A percentile compares a stretch with the other conserved stretches of the same genome.
Evolutionary conservation across 2,113 vertebrate genomes (phyloP).

Genomic region (Heloderma charlesbogerti): DNA sequence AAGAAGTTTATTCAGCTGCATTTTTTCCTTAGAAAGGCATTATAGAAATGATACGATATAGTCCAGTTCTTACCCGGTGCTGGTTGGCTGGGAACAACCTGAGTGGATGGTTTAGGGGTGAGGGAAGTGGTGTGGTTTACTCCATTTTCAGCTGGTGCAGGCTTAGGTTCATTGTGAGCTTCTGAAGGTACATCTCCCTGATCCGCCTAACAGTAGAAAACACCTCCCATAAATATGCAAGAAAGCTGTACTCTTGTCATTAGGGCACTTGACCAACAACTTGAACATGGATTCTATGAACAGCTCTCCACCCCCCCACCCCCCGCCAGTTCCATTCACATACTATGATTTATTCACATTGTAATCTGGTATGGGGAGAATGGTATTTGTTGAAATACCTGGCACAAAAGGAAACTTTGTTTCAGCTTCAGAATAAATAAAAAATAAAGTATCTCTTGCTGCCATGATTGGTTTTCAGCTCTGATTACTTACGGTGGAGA

Average conservation of each 20-base stretch:
- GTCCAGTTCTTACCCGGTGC: slow-evolving; percentile 83
- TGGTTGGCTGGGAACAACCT: slow-evolving; percentile 86
- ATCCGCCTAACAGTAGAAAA: slow-evolving; percentile 80
- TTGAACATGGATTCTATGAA: neutral
- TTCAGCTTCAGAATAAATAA: neutral
- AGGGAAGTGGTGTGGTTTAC: slow-evolving; percentile 85
- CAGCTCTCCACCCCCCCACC: neutral
- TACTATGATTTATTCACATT: neutral
- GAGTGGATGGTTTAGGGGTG: slow-evolving; percentile 85
- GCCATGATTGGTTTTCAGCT: neutral
- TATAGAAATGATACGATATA: neutral
- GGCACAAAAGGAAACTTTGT: neutral
- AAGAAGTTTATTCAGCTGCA: neutral
- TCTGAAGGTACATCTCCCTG: slow-evolving; percentile 86
- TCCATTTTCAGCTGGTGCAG: slow-evolving; percentile 91
- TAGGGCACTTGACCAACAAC: neutral
- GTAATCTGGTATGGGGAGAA: neutral
- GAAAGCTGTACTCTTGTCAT: neutral
- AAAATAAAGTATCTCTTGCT: neutral
- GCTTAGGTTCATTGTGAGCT: slow-evolving; percentile 83
- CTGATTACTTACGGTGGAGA: neutral
- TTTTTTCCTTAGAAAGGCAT: neutral
- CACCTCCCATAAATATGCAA: neutral
- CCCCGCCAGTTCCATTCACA: neutral
- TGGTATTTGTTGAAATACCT: neutral